Evolutionary conservation across 2,113 vertebrate genomes (phyloP), one percentile per base, ranked within the genome.

Genomic region (Uria lomvia): DNA sequence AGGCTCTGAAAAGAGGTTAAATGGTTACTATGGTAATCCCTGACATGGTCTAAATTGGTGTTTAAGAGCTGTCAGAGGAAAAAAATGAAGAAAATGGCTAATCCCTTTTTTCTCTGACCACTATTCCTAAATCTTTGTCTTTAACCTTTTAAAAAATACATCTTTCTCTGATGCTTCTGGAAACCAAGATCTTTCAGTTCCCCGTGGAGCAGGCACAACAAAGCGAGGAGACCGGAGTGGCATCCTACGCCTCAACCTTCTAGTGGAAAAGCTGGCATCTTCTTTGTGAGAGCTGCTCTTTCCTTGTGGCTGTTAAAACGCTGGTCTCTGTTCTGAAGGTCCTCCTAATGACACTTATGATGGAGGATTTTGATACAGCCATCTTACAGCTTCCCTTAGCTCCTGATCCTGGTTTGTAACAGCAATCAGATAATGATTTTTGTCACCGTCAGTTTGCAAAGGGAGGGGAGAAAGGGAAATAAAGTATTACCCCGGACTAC

Each of bases 21-120:
- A 79, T 91, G 90, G 91, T 96, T 97, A 95, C 95, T 97, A 92
- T 95, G 96, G 96, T 95, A 97, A 97, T 97, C 45, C 50, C 43
- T 78, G 73, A 88, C 87, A 97, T 63, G 40, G 79, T 80, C 78
- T 88, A 93, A 96, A 95, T 91, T 66, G 84, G 60, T 92, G 56
- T 95, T 96, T 92, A 93, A 94, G 86, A 97, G 76, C 50, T 75
- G 70, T 72, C 5, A 68, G 73, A 63, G 59, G 36, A 22, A 84
- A 94, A 95, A 91, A 90, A 84, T 8, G 15, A 88, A 92, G 81
- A 87, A 94, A 96, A 92, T 53, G 11, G 36, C 26, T 68, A 96
- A 95, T 87, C 45, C 8, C 8, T 77, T 92, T 80, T 90, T 89
- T 89, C 79, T 70, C 16, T 3, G 55, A 83, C 23, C 23, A 47